phyloP scores from a whole-genome alignment of 2,113 vertebrate genomes.

The Paradisaea rubra region DNA sequence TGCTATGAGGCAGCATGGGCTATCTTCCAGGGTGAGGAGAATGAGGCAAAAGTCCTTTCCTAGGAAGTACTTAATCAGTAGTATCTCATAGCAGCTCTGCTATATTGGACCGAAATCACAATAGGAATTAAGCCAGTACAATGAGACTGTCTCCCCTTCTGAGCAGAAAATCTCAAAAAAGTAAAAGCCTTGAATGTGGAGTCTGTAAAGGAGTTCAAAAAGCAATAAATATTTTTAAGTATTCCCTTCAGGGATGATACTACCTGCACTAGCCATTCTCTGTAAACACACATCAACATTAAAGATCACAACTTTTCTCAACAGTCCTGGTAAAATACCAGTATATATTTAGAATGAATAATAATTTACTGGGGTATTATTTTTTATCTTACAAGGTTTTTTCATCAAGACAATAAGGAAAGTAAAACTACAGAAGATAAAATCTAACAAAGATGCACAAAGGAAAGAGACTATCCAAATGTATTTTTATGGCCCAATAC shows the following conservation, averaged over 20 bases:
- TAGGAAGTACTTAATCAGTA: not conserved
- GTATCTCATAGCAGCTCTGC: not conserved
- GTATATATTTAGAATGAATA: not conserved
- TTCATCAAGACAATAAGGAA: not conserved
- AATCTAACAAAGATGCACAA: not conserved
- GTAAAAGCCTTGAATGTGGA: not conserved
- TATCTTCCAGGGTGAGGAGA: not conserved
- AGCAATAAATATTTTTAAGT: not conserved
- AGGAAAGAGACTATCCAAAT: not conserved
- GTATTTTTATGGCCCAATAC: not conserved
- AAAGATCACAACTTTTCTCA: not conserved
- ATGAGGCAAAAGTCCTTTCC: not conserved
- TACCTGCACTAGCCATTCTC: not conserved
- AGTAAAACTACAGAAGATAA: not conserved
- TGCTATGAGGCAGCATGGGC: fast-evolving
- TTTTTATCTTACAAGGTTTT: not conserved
- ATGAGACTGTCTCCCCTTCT: not conserved
- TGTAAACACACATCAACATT: not conserved
- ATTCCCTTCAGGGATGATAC: not conserved
- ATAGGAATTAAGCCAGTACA: not conserved
- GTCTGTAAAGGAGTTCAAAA: not conserved
- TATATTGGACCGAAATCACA: not conserved
- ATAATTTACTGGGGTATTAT: not conserved
- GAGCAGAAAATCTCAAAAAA: not conserved
- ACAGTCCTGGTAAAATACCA: not conserved